Conservation (phyloP, 2,113 vertebrate genomes). For the Ictidomys tridecemlineatus region DNA sequence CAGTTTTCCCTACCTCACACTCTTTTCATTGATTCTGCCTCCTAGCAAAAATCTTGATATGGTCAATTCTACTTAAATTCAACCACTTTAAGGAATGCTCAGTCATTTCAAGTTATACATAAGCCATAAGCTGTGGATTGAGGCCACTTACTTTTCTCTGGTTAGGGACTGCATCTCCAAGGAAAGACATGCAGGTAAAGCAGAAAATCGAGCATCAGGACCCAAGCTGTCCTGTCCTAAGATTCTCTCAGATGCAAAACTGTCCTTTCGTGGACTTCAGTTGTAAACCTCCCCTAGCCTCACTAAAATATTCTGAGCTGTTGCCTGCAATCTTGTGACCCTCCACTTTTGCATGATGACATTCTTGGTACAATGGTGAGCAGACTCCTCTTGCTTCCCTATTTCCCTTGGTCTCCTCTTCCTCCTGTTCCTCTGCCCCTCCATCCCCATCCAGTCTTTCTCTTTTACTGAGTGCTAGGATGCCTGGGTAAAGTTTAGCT, state of each 20-base stretch:
- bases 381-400: background rate
- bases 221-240: no score
- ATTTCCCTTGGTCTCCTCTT: no score
- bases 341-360: background rate
- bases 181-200: background rate
- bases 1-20: background rate
- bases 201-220: background rate
- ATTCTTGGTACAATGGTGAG: background rate
- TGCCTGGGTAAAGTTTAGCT: background rate
- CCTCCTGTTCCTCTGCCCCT: background rate
- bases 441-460: background rate
- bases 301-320: background rate
- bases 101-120: background rate
- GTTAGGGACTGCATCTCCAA: background rate
- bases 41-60: background rate
- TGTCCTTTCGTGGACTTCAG: background rate
- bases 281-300: background rate
- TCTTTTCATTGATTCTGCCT: background rate
- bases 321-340: background rate
- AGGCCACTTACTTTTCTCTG: no score
- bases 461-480: background rate
- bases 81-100: background rate
- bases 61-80: background rate
- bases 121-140: no score
- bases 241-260: background rate